phyloP scores from a whole-genome alignment of 2,888 invertebrate species.

The Cenopis cana region DNA sequence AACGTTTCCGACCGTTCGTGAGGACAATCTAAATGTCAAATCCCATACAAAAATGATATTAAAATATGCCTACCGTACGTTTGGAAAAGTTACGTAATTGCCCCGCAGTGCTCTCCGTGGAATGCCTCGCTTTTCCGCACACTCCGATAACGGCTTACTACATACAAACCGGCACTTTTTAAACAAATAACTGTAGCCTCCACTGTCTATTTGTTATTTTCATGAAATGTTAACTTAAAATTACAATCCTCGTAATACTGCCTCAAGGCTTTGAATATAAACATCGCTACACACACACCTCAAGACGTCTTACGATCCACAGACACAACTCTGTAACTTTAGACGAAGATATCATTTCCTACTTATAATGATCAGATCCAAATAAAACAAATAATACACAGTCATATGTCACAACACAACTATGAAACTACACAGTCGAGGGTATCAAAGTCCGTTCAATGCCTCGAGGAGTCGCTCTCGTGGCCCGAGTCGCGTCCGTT shows the following conservation, averaged over 20 bases:
- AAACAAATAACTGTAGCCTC: constrained; percentile 70
- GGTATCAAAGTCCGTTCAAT: constrained; percentile 58
- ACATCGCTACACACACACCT: constrained; percentile 64
- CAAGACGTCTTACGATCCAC: constrained; percentile 64
- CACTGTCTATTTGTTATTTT: constrained; percentile 62
- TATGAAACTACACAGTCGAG: constrained; percentile 49
- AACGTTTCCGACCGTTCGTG: too few relatives aligned
- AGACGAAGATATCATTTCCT: constrained; percentile 74
- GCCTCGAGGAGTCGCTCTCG: constrained; percentile 82
- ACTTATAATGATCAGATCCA: constrained; percentile 57
- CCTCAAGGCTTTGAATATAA: constrained; percentile 69
- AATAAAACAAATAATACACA: constrained; percentile 37
- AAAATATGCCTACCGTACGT: too few relatives aligned
- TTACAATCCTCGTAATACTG: constrained; percentile 71
- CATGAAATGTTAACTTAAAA: constrained; percentile 64
- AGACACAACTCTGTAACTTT: constrained; percentile 66
- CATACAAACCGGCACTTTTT: constrained; percentile 58
- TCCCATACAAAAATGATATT: too few relatives aligned
- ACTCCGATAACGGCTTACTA: constrained; percentile 44
- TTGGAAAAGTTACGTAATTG: too few relatives aligned
- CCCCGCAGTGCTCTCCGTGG: constrained; percentile 63
- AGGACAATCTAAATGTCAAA: too few relatives aligned
- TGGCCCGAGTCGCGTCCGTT: constrained; percentile 81
- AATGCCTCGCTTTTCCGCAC: constrained; percentile 65
- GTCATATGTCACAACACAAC: constrained; percentile 43